phyloP scores from a whole-genome alignment of 2,113 vertebrate genomes.

The Phalacrocorax brasilianus region DNA sequence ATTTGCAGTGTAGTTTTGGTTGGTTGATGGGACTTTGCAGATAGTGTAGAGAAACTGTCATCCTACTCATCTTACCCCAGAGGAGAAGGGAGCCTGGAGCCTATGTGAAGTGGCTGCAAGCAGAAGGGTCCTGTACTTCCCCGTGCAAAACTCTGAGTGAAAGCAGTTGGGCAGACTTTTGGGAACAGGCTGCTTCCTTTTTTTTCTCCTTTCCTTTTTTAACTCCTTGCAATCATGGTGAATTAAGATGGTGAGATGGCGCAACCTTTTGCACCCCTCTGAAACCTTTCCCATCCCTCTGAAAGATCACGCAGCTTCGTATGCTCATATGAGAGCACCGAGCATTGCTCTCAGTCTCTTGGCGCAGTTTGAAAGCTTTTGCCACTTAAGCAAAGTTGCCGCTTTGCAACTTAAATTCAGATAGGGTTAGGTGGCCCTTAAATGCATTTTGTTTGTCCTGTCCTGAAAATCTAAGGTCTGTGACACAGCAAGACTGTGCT shows the following conservation, averaged over 20 bases:
- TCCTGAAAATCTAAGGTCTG: neutral
- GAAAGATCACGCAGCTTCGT: neutral
- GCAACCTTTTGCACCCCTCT: neutral
- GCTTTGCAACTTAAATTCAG: neutral
- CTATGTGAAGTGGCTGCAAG: neutral
- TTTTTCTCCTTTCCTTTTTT: neutral
- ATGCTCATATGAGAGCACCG: neutral
- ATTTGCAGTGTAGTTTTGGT: neutral
- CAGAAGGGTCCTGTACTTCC: neutral
- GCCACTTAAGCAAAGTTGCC: no score
- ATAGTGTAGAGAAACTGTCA: neutral
- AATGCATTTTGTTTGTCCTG: neutral
- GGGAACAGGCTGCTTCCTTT: slow-evolving; percentile 1
- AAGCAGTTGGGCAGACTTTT: neutral
- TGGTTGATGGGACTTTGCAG: neutral
- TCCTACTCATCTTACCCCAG: neutral
- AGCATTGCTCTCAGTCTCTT: neutral
- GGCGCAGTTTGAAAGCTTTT: neutral
- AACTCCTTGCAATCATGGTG: neutral
- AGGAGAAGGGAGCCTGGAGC: neutral
- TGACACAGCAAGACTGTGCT: neutral
- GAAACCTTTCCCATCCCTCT: neutral
- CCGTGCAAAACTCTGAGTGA: neutral
- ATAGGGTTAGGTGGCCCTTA: neutral
- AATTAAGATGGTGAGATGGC: neutral